Evolutionary conservation across 1,140 invertebrate genomes (phyloP).

Genomic region (fruit fly (Drosophila melanogaster)): DNA sequence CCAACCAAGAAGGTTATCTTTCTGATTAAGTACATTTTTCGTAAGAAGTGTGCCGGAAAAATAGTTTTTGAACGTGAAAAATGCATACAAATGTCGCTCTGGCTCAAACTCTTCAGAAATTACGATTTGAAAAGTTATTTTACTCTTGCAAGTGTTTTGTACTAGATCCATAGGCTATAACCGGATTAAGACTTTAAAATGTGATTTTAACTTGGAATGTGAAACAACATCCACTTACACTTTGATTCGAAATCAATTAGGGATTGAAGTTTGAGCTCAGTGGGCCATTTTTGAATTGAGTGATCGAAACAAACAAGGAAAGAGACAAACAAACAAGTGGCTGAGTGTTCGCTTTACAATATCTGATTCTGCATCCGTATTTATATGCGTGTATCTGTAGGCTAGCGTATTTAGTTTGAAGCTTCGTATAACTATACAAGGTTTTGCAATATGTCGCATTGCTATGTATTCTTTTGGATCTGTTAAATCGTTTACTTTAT

Average conservation of each 20-base stretch:
- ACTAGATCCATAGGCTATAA: neutral
- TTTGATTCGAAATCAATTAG: neutral
- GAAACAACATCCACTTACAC: constrained; percentile 7
- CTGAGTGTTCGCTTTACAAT: constrained; percentile 16
- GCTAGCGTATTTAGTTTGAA: constrained; percentile 54
- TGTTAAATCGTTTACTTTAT: constrained; percentile 49
- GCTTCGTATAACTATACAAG: constrained; percentile 53
- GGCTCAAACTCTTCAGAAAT: constrained; percentile 12
- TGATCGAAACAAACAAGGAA: constrained; percentile 22
- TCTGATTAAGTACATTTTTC: constrained; percentile 28
- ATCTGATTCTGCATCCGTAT: constrained; percentile 20
- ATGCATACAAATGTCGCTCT: constrained; percentile 27
- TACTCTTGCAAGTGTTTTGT: neutral
- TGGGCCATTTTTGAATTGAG: constrained; percentile 18
- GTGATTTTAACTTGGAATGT: constrained; percentile 1
- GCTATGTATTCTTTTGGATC: constrained; percentile 59
- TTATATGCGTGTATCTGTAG: constrained; percentile 36
- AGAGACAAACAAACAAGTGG: neutral
- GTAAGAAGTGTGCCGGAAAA: constrained; percentile 14
- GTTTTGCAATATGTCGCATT: constrained; percentile 50
- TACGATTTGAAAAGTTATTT: neutral
- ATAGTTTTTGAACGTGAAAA: constrained; percentile 17
- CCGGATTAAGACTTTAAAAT: neutral
- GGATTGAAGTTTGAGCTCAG: constrained; percentile 19
- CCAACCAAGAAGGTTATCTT: neutral